A percentile compares a stretch with the other conserved stretches of the same genome.
Conservation (phyloP, 2,113 vertebrate species). For the Trochalopteron elliotii region DNA sequence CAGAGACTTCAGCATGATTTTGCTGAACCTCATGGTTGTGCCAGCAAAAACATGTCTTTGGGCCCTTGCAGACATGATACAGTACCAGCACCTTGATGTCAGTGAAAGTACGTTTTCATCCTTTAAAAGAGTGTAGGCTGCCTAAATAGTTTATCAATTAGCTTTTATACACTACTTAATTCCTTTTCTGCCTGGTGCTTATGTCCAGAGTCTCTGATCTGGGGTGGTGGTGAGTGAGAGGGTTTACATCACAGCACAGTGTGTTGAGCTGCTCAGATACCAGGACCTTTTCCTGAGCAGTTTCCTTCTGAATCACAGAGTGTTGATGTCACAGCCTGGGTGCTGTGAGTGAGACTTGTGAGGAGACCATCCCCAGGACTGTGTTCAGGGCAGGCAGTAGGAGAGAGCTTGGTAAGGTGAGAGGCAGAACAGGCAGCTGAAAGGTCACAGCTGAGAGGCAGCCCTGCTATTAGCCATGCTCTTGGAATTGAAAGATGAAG, state of each 20-base stretch:
- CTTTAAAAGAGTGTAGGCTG: background rate
- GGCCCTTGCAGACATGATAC: background rate
- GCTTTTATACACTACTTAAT: background rate
- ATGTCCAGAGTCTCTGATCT: background rate
- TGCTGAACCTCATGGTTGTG: background rate
- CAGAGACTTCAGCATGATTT: background rate
- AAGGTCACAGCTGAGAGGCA: background rate
- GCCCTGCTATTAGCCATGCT: rapidly evolving
- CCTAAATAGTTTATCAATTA: background rate
- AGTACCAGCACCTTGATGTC: background rate
- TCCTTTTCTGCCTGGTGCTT: background rate
- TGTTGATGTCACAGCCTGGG: background rate
- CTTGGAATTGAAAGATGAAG: background rate
- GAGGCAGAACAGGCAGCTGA: background rate
- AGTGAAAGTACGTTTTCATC: background rate
- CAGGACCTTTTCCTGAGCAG: background rate
- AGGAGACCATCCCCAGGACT: background rate
- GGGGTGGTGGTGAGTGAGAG: background rate
- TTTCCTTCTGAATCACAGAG: background rate
- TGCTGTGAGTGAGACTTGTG: background rate
- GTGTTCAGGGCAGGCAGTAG: background rate
- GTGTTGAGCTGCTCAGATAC: background rate
- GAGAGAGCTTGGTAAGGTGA: background rate
- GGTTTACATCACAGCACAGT: background rate
- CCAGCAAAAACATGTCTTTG: background rate